phyloP scores from a whole-genome alignment of 2,797 vertebrate genomes.

The Karalla daura region DNA sequence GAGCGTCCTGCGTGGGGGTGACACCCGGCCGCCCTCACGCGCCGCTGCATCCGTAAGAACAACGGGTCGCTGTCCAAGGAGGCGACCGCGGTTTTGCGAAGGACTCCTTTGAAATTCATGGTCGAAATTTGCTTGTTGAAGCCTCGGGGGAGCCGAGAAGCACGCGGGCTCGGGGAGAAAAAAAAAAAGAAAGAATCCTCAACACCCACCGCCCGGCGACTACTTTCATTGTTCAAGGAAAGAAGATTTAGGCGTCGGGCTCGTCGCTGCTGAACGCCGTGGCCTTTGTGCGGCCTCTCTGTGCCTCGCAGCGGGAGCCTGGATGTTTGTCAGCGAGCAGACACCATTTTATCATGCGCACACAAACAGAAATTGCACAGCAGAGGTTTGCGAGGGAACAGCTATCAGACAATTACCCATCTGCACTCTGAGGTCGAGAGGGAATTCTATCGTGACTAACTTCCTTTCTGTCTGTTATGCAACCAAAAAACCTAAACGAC shows the following conservation, averaged over 20 bases:
- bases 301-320: constrained; percentile 45
- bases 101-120: constrained; percentile 23
- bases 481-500: too few relatives aligned
- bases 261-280: constrained; percentile 28
- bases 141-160: constrained; percentile 26
- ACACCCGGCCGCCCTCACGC: background rate
- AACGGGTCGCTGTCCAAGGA: background rate
- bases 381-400: constrained; percentile 54
- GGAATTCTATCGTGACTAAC: background rate
- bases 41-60: background rate
- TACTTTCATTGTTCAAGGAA: constrained; percentile 48
- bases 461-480: constrained; percentile 4
- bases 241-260: constrained; percentile 50
- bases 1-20: background rate
- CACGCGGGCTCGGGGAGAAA: too few relatives aligned
- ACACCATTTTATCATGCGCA: constrained; percentile 43
- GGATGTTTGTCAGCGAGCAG: constrained; percentile 23
- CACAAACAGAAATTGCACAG: constrained; percentile 55
- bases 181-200: constrained; percentile 34
- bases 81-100: constrained; percentile 5
- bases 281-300: constrained; percentile 22
- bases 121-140: constrained; percentile 12
- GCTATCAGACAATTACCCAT: constrained; percentile 49
- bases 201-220: constrained; percentile 33
- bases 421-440: constrained; percentile 18